Conservation (phyloP, 1,140 invertebrate genomes). For the Popillia japonica region DNA sequence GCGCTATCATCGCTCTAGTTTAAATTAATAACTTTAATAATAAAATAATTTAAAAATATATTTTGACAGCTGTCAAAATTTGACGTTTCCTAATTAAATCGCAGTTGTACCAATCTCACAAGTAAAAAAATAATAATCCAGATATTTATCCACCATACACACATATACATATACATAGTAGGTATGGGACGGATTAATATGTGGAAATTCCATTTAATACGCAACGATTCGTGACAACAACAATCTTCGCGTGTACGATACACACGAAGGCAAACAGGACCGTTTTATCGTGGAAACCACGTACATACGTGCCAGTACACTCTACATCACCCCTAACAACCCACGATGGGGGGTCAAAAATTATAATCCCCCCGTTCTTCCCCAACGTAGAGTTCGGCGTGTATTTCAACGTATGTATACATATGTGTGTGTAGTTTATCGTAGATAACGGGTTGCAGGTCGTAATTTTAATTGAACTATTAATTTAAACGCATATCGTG, state of each 20-base stretch:
- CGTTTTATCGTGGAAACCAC: background rate
- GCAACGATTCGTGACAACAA: background rate
- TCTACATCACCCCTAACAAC: background rate
- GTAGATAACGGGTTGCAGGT: background rate
- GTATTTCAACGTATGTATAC: background rate
- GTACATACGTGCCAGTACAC: background rate
- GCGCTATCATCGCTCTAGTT: background rate
- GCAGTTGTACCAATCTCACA: too few relatives aligned
- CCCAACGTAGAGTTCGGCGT: too few relatives aligned
- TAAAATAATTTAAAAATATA: too few relatives aligned
- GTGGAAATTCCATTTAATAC: background rate
- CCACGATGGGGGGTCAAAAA: background rate
- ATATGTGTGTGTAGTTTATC: background rate
- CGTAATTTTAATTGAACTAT: slow-evolving; percentile 3
- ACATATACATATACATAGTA: too few relatives aligned
- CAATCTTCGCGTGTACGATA: slow-evolving; percentile 12
- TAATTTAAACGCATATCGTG: slow-evolving; percentile 11
- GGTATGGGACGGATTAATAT: background rate
- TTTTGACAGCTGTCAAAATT: too few relatives aligned
- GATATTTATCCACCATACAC: background rate
- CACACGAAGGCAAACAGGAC: slow-evolving; percentile 7
- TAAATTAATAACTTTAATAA: background rate
- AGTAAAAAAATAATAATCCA: too few relatives aligned
- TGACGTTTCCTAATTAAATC: too few relatives aligned
- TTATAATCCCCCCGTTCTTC: background rate